Evolutionary conservation across 2,797 vertebrate species (phyloP).

Genomic region (Aldrovandia affinis): DNA sequence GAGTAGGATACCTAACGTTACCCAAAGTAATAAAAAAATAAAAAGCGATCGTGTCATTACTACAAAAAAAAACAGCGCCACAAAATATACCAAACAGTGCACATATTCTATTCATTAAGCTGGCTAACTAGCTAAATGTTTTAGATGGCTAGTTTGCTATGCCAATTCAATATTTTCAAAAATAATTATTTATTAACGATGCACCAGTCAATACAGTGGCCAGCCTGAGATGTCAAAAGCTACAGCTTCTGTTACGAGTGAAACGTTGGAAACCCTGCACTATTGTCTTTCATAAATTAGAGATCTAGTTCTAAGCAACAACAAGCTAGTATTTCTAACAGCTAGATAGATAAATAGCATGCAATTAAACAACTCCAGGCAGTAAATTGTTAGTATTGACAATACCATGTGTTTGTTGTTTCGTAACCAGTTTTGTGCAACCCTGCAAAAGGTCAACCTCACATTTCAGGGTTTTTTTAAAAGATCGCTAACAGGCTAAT

Average conservation of each 20-base stretch:
- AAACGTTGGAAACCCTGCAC: not conserved
- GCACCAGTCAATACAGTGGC: not conserved
- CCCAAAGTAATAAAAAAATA: too few species aligned
- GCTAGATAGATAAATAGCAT: not conserved
- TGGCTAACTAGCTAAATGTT: too few species aligned
- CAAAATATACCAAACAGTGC: too few species aligned
- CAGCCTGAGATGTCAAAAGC: not conserved
- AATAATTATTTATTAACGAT: not conserved
- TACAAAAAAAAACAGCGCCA: too few species aligned
- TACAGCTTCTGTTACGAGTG: not conserved
- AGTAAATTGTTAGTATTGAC: too few species aligned
- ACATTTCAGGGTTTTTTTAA: not conserved
- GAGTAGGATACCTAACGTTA: too few species aligned
- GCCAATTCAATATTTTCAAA: not conserved
- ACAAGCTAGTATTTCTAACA: not conserved
- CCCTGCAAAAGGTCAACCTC: conserved; percentile 49
- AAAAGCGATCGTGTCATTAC: too few species aligned
- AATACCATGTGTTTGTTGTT: not conserved
- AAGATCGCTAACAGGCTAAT: not conserved
- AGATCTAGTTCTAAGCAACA: not conserved
- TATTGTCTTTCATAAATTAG: not conserved
- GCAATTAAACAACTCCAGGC: not conserved
- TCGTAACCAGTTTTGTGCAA: conserved; percentile 33
- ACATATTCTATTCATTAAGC: too few species aligned
- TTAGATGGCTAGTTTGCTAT: not conserved